Conservation (phyloP, 1,140 invertebrate species). For the Ceratoteleas bidentatus region DNA sequence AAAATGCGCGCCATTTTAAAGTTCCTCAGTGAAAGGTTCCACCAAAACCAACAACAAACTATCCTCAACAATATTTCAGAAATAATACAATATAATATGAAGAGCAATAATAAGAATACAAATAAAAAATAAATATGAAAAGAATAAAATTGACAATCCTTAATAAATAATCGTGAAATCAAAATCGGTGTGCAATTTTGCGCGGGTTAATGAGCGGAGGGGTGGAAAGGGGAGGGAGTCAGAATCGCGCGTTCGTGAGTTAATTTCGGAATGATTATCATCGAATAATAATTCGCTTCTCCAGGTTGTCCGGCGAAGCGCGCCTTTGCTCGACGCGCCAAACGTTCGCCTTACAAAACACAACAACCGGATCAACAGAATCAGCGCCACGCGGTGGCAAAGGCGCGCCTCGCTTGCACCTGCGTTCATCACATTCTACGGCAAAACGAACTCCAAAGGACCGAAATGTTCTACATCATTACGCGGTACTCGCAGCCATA, state of each 20-base stretch:
- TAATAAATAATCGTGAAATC: too few relatives aligned
- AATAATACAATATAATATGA: too few relatives aligned
- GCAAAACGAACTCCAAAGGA: constrained; percentile 36
- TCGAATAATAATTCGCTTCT: constrained; percentile 57
- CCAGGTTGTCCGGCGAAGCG: constrained; percentile 20
- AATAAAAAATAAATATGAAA: too few relatives aligned
- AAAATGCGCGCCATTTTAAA: too few relatives aligned
- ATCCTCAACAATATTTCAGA: too few relatives aligned
- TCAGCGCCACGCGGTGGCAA: not conserved
- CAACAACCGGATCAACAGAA: not conserved
- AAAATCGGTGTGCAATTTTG: constrained; percentile 5
- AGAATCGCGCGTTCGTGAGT: not conserved
- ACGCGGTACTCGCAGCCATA: constrained; percentile 38
- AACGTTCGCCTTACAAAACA: not conserved
- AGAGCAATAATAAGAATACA: too few relatives aligned
- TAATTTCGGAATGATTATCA: constrained; percentile 56
- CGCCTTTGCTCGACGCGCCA: not conserved
- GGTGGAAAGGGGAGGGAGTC: too few relatives aligned
- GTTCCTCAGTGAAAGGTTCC: too few relatives aligned
- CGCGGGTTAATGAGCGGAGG: not conserved
- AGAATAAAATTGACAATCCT: too few relatives aligned
- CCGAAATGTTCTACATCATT: constrained; percentile 33
- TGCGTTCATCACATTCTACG: constrained; percentile 30
- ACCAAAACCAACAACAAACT: too few relatives aligned
- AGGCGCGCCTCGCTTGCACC: constrained; percentile 24